Base-by-base conservation (phyloP, 2,797 vertebrate genomes). In the Gymnoscopelus microlampas region DNA sequence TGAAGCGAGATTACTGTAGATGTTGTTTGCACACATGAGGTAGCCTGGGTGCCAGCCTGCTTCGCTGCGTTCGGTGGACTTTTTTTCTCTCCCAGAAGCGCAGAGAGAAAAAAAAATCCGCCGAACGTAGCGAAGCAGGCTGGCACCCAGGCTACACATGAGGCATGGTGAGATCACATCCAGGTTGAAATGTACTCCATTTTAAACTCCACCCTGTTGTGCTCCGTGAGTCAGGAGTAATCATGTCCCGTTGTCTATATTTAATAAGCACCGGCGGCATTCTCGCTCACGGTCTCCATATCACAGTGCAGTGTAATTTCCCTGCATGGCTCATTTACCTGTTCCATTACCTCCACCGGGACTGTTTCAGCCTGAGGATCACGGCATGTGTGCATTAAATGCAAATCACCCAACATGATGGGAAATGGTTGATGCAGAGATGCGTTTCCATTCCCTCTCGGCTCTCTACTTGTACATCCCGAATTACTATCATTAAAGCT, bases 251-350 rank as follows among this genome's bases (percentile, higher is more conserved):
- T 59, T 58, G 77, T 70, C 81, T 79, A 53, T 50, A 59, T 66
- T 74, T 70, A 77, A 85, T 88, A 81, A 88, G 54, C 77, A 68
- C 68, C 3, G 32, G 35, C 66, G 76, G 50, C 23, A 62, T 81
- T 74, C 50, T 70, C 68, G 63, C 81, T 77, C 82, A 69, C 54
- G 1, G 66, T 1, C 19, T 7, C 32, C 79, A 24, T 73, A 71
- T 79, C 74, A 75, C 77, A 7, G 39, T 75, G 63, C 39, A 70
- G 71, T 73, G 85, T 70, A 68, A 79, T 86, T 86, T 83, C 67
- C 71, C 65, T 35, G 19, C 19, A 19, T 19, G 70, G 60, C 78
- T 84, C 84, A 82, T 85, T 86, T 73, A 63, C 66, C 35, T n/a
- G 32, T 24, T 63, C 68, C 68, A 48, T 82, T 77, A 57, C 26